A percentile compares a stretch with the other conserved stretches of the same genome.
Evolutionary conservation across 2,797 vertebrate genomes (phyloP).

Genomic region (Dallia pectoralis): DNA sequence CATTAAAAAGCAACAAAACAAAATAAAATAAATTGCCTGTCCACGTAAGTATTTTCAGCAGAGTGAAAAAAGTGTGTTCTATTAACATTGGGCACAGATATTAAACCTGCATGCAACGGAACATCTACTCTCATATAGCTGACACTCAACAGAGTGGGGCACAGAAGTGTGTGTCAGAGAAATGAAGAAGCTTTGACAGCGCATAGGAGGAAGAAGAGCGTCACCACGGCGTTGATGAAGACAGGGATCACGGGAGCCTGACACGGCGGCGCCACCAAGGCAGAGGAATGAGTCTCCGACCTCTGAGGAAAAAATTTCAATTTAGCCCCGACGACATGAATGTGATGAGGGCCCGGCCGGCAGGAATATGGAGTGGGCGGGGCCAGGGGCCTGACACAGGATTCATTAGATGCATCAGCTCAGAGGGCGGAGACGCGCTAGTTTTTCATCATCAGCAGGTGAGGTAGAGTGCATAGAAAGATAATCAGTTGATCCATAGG

Average conservation of each 20-base stretch:
- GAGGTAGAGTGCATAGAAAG: slow-evolving; percentile 62
- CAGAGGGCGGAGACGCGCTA: slow-evolving; percentile 53
- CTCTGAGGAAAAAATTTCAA: slow-evolving; percentile 58
- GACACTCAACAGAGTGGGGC: background rate
- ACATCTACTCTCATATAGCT: background rate
- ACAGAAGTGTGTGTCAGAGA: slow-evolving; percentile 37
- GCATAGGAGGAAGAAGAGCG: slow-evolving; percentile 40
- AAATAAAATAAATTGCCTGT: too few species aligned
- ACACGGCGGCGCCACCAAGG: slow-evolving; percentile 25
- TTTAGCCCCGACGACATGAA: slow-evolving; percentile 55
- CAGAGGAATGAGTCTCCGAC: slow-evolving; percentile 49
- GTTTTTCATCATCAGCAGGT: slow-evolving; percentile 71
- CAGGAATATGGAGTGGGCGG: slow-evolving; percentile 58
- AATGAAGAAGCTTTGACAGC: slow-evolving; percentile 46
- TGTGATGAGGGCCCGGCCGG: slow-evolving; percentile 44
- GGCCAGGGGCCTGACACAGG: slow-evolving; percentile 61
- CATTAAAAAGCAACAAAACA: too few species aligned
- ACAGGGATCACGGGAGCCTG: slow-evolving; percentile 31
- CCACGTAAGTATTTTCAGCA: background rate
- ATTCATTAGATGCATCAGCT: slow-evolving; percentile 78
- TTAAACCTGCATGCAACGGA: background rate
- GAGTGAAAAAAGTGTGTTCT: background rate
- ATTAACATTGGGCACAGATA: background rate
- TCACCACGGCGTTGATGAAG: slow-evolving; percentile 44
- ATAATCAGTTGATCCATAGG: slow-evolving; percentile 69